Evolutionary conservation across 2,113 vertebrate genomes (phyloP), one percentile per base, ranked within the genome.

Genomic region (Mesocricetus auratus): DNA sequence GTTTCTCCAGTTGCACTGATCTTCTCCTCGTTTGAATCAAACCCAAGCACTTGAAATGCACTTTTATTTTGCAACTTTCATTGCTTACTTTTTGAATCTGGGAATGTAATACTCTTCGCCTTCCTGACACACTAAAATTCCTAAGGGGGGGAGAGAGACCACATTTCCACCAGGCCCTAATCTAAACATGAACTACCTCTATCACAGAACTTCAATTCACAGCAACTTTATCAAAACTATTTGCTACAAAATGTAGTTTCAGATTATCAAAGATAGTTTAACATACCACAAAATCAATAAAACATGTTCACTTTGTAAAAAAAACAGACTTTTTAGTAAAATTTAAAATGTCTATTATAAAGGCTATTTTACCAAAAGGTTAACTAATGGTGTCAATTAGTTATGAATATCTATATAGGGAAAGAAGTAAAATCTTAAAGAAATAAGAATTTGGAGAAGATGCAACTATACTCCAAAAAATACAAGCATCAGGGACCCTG

Each of bases 181-280:
- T 15, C 74, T 87, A 4, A 79, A 10, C 29, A 90, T 36, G 36
- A 81, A 11, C 26, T 33, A 39, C 36, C 0, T 39, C 8, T 7
- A 7, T 62, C 33, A 16, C 11, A 89, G 33, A 1, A 89, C 2
- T 93, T 89, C 62, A 64, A 33, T 11, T 93, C 56, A 69, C 3
- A 17, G n/a, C 73, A 95, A 71, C 42, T 66, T 88, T 47, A 93
- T 17, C 13, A 85, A 93, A 86, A 92, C 26, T 36, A 81, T 60
- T 89, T 36, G 82, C 45, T 56, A 92, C 16, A 94, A 91, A 78
- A 75, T 66, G 31, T 36, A 31, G 45, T 9, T 87, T 50, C 36
- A 2, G 78, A 75, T 29, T 45, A 50, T 36, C n/a, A 81, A 71
- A 68, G 3, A 22, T 26, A 90, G 21, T 8, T 62, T 87, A 71